Evolutionary conservation across 2,797 vertebrate genomes (phyloP), one percentile per base, ranked within the genome.

Genomic region (Pterois miles): DNA sequence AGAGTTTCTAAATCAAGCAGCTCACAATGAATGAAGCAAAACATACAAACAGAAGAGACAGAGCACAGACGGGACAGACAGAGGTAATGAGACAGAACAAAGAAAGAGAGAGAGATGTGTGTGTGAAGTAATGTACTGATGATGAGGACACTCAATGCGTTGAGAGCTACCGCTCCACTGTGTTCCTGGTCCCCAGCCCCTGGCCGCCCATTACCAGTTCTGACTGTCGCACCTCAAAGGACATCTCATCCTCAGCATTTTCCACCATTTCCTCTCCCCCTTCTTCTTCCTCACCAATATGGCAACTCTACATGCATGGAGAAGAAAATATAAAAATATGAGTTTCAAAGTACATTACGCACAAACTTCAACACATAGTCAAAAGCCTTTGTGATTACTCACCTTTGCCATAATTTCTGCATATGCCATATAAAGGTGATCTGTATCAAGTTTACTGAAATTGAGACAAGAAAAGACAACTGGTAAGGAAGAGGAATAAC

Each of bases 371-470:
- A 6, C 5, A 9, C 2, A 27, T 1, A 56, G 3, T 29, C 14
- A n/a, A 50, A 74, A 43, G 10, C 18, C 6, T 36, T n/a, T 53
- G 18, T 4, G 11, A 14, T 53, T 12, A 64, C 95, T 90, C 75
- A 98, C 98, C 96, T 98, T 98, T 82, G 98, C 98, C 98, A 99
- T 99, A 92, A 99, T 99, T 74, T 98, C 98, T 0, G 98, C 97
- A 60, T 98, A 99, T 0, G 97, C 97, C 95, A 99, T 98, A 84
- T 98, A 99, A 60, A 99, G 93, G 82, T 97, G 96, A 84, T 99
- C 98, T 88, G 97, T 96, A 25, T 98, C 97, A 78, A 98, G 93
- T 95, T 97, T 98, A 88, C 98, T 98, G 92, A 62, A 84, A 76
- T 7, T 71, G 40, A 74, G 27, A 79, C 22, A 84, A 64, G 40